Conservation (phyloP, 2,797 vertebrate species). For the Calcarius lapponicus region DNA sequence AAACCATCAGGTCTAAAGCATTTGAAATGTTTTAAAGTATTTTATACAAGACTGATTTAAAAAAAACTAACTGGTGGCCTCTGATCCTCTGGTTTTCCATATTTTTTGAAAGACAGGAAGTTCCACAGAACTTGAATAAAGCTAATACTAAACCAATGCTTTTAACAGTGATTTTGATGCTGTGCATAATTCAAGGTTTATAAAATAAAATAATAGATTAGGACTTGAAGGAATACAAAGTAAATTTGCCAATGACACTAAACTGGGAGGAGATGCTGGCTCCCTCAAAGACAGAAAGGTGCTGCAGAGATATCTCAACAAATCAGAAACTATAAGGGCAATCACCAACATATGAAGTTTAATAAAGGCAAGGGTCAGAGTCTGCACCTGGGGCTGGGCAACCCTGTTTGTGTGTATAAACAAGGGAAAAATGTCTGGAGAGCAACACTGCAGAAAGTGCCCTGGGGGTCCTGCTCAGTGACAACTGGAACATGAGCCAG, state of each 20-base stretch:
- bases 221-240: background rate
- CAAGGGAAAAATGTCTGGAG: background rate
- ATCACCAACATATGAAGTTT: background rate
- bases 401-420: too few relatives aligned
- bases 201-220: background rate
- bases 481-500: accelerated
- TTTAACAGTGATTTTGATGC: background rate
- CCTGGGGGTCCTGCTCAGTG: accelerated
- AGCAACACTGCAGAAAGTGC: accelerated
- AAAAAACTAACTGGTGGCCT: background rate
- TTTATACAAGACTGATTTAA: background rate
- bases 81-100: background rate
- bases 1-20: background rate
- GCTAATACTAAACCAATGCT: background rate
- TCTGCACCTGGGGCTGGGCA: background rate
- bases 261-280: background rate
- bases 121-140: background rate
- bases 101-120: background rate
- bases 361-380: too few relatives aligned
- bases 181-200: background rate
- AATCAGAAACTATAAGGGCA: background rate
- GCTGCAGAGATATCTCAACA: background rate
- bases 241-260: background rate
- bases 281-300: background rate
- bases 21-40: background rate